Percentiles rank a stretch among this genome's conserved stretches.
Conservation (phyloP, 2,888 invertebrate species). For the Conops quadrifasciatus region DNA sequence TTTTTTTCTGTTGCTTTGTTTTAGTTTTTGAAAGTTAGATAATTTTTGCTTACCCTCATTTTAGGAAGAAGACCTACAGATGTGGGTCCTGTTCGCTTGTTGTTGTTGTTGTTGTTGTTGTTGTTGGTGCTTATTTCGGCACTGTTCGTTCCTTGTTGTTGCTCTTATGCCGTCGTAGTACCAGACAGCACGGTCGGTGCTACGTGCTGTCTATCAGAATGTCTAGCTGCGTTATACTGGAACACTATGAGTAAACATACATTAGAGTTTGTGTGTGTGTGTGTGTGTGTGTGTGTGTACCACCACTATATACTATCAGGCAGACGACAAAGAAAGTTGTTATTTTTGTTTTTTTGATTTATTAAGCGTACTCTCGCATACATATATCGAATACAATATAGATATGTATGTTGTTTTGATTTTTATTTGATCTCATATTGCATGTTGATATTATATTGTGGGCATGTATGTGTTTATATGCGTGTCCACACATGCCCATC, state of each 20-base stretch:
- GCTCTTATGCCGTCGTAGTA: background rate
- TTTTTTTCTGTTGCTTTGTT: background rate
- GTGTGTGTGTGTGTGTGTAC: background rate
- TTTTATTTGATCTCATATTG: conserved; percentile 37
- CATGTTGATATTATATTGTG: conserved; percentile 18
- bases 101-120: background rate
- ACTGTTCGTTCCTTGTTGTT: too few species aligned
- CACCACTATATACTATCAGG: background rate
- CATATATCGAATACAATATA: conserved; percentile 31
- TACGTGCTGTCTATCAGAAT: conserved; percentile 14
- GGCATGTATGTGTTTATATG: background rate
- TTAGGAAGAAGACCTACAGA: conserved; percentile 2
- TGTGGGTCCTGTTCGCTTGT: background rate
- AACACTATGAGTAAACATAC: background rate
- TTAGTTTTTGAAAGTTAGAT: conserved; percentile 11
- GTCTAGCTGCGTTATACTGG: too few species aligned
- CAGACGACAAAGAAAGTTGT: conserved; percentile 27
- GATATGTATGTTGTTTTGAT: conserved; percentile 32
- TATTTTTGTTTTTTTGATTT: conserved; percentile 10
- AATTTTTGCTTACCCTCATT: conserved; percentile 12
- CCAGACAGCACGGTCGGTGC: too few species aligned
- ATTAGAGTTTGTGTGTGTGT: background rate
- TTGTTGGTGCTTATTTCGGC: too few species aligned
- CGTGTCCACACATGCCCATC: background rate
- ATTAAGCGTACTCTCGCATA: too few species aligned